Conservation (phyloP, 1,140 invertebrate genomes). For the Reticulitermes speratus region DNA sequence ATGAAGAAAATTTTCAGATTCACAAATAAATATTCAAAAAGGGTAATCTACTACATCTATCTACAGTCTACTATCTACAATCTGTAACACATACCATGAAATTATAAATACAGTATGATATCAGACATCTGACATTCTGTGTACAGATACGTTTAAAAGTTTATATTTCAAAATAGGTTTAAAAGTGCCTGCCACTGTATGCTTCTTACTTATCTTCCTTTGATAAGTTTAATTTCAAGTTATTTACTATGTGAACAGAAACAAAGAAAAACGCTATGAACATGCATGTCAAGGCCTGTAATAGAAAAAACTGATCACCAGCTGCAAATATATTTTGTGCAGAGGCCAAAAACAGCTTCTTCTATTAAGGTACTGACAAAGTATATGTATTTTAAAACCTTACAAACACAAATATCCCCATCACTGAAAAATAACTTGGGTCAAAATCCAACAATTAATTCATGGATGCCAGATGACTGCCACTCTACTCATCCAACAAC, state of each 20-base stretch:
- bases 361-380: slow-evolving; percentile 11
- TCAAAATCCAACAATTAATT: slow-evolving; percentile 1
- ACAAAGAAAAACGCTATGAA: not conserved
- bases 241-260: not conserved
- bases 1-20: not conserved
- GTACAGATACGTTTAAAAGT: too few species aligned
- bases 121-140: not conserved
- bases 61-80: too few species aligned
- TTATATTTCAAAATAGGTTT: too few species aligned
- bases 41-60: not conserved
- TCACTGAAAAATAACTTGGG: not conserved
- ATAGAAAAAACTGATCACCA: not conserved
- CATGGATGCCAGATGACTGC: slow-evolving; percentile 3
- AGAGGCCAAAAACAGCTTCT: not conserved
- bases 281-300: not conserved
- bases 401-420: not conserved
- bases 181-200: not conserved
- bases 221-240: not conserved
- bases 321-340: not conserved
- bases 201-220: not conserved
- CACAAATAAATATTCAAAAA: not conserved
- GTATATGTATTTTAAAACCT: slow-evolving; percentile 12
- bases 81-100: not conserved
- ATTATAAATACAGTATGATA: not conserved
- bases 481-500: not conserved